These are phyloP conservation scores for Muntiacus reevesi DNA, from an alignment of 2,113 vertebrate genomes.

Conservation along the genomic window DNA sequence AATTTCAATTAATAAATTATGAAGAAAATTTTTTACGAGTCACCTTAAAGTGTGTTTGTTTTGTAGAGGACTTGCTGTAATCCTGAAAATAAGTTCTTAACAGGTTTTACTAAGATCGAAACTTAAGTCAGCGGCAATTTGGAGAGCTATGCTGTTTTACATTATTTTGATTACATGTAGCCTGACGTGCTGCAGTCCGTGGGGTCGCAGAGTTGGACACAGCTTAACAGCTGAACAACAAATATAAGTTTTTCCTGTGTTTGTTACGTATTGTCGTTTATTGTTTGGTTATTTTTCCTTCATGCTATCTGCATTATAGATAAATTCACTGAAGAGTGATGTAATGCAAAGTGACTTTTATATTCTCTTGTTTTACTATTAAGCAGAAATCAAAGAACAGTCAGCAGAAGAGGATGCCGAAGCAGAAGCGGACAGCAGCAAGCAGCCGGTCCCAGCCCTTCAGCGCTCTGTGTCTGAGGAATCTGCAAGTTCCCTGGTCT, in stretches of 20 bases:
- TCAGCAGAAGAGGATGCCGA: constrained; percentile 80
- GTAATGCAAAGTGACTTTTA: background rate
- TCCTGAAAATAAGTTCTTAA: background rate
- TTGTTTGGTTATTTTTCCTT: background rate
- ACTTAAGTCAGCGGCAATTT: background rate
- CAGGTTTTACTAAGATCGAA: background rate
- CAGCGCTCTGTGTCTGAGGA: constrained; percentile 88
- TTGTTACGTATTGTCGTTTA: background rate
- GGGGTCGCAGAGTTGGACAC: background rate
- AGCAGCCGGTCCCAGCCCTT: constrained; percentile 83
- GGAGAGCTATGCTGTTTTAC: background rate
- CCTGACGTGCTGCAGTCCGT: background rate
- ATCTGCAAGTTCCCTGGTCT: constrained; percentile 84
- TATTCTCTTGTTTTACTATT: background rate
- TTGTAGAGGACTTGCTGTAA: background rate
- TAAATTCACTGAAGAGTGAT: background rate
- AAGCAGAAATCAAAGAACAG: constrained; percentile 85
- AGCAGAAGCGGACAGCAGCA: constrained; percentile 81
- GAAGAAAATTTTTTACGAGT: background rate
- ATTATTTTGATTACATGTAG: background rate
- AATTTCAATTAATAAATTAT: background rate
- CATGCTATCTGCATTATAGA: background rate
- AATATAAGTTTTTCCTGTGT: background rate
- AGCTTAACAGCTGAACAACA: background rate
- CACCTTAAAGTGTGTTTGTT: background rate